Conservation (phyloP, 2,888 invertebrate species). For the Parnassius mnemosyne region DNA sequence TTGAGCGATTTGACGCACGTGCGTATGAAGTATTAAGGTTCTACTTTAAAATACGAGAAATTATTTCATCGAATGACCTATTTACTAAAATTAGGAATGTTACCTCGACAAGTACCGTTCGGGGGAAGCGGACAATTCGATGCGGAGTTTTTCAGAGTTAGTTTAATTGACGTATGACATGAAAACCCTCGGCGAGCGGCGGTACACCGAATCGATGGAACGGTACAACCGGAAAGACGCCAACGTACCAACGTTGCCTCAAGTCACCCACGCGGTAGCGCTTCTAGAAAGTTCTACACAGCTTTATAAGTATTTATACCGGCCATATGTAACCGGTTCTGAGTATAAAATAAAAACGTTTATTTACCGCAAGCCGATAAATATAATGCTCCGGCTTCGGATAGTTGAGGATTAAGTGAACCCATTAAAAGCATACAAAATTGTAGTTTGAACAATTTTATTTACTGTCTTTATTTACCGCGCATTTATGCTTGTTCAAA, state of each 20-base stretch:
- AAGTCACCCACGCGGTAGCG: slow-evolving; percentile 7
- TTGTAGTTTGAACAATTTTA: slow-evolving; percentile 8
- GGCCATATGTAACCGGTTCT: slow-evolving; percentile 6
- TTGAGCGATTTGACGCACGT: too few relatives aligned
- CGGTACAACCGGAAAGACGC: slow-evolving; percentile 10
- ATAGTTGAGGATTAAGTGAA: slow-evolving; percentile 19
- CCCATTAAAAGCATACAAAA: slow-evolving; percentile 15
- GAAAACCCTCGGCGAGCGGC: background rate
- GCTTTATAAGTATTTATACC: background rate
- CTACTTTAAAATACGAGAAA: too few relatives aligned
- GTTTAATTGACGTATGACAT: background rate
- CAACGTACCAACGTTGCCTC: background rate
- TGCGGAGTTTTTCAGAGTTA: background rate
- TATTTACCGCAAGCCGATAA: slow-evolving; percentile 3
- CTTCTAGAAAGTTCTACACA: slow-evolving; percentile 22
- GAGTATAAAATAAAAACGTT: background rate
- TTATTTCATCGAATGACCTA: too few relatives aligned
- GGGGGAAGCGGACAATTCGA: background rate
- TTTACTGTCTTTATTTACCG: background rate
- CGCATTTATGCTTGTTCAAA: too few relatives aligned
- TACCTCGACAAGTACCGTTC: too few relatives aligned
- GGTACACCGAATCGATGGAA: background rate
- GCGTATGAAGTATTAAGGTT: too few relatives aligned
- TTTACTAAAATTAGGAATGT: too few relatives aligned
- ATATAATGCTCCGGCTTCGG: background rate